Evolutionary conservation across 2,797 vertebrate genomes (phyloP).

Genomic region (Dromococcyx pavoninus): DNA sequence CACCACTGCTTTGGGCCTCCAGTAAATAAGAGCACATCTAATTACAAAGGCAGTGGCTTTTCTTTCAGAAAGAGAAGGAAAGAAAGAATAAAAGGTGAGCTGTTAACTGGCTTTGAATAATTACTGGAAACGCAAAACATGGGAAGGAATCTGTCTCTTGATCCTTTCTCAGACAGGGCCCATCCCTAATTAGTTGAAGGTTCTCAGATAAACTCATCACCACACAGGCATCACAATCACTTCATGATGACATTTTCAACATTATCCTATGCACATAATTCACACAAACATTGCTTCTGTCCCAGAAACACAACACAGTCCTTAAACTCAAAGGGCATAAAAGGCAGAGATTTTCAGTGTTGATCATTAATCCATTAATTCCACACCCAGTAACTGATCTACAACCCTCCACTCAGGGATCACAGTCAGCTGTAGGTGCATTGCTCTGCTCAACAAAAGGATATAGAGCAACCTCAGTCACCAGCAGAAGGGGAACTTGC

Average conservation of each 20-base stretch:
- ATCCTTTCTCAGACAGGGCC: background rate
- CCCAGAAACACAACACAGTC: background rate
- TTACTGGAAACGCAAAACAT: background rate
- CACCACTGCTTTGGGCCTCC: background rate
- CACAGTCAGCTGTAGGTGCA: background rate
- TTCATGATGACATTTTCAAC: background rate
- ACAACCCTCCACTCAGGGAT: background rate
- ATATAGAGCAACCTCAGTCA: background rate
- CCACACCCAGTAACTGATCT: background rate
- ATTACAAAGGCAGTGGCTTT: background rate
- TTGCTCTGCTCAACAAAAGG: background rate
- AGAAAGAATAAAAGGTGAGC: background rate
- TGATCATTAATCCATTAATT: background rate
- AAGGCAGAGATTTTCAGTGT: background rate
- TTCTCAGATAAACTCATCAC: background rate
- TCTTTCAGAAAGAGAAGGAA: background rate
- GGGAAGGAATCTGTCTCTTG: background rate
- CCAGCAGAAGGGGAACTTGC: slow-evolving; percentile 70
- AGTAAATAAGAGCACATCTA: background rate
- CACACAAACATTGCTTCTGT: background rate
- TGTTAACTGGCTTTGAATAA: background rate
- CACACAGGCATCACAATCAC: background rate
- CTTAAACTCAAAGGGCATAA: background rate
- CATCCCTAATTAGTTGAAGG: background rate
- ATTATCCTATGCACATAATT: background rate